These are phyloP conservation scores for Sebastes glaucus DNA, from an alignment of 2,797 vertebrate species.

Conservation along the genomic window DNA sequence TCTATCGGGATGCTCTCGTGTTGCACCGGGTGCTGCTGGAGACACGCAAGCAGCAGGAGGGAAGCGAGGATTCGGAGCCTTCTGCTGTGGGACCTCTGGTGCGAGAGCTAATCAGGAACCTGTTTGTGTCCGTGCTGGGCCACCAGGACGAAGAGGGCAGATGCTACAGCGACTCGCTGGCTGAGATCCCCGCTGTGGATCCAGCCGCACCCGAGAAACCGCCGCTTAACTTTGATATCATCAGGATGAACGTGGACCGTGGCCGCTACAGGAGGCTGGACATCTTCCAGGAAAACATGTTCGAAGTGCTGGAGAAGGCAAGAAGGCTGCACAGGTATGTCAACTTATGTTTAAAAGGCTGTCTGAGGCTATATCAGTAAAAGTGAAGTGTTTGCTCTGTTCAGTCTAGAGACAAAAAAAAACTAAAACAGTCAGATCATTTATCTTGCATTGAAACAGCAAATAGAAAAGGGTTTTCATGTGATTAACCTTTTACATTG, in stretches of 20 bases:
- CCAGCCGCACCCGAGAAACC: constrained; percentile 89
- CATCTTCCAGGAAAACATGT: constrained; percentile 98
- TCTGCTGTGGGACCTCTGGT: constrained; percentile 90
- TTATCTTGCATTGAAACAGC: background rate
- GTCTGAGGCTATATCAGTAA: background rate
- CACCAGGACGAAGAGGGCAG: constrained; percentile 98
- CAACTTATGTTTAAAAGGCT: background rate
- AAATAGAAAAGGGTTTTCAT: background rate
- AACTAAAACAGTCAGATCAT: background rate
- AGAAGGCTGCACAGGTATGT: constrained; percentile 92
- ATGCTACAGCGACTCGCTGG: constrained; percentile 98
- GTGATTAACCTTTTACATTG: background rate
- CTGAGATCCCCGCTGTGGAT: constrained; percentile 94
- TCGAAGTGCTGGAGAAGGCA: constrained; percentile 96
- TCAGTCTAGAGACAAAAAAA: background rate
- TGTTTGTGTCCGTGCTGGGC: constrained; percentile 96
- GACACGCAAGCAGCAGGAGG: constrained; percentile 88
- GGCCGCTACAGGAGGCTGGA: constrained; percentile 94
- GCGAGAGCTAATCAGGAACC: constrained; percentile 95
- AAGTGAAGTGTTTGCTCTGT: background rate
- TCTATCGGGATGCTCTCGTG: constrained; percentile 96
- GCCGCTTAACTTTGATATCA: constrained; percentile 93
- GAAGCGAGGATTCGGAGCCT: constrained; percentile 89
- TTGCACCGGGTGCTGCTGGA: constrained; percentile 95
- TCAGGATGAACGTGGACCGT: constrained; percentile 92